These are phyloP conservation scores for Leptoteleia sp. DNA, from an alignment of 1,140 invertebrate genomes.

Conservation along the genomic window DNA sequence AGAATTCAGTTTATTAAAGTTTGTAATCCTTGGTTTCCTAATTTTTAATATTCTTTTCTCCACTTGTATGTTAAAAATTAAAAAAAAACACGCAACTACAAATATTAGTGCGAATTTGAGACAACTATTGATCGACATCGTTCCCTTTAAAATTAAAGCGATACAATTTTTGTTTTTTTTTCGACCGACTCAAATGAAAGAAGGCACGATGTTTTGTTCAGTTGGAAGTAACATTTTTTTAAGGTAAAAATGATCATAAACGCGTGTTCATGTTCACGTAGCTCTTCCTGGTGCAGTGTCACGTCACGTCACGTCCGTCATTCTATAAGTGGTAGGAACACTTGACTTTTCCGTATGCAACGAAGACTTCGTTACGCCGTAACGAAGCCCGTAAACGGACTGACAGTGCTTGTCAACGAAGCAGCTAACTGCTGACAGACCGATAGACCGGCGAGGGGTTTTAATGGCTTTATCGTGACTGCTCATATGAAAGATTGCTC, in stretches of 20 bases:
- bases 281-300: conserved; percentile 50
- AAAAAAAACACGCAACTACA: too few relatives aligned
- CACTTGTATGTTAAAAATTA: too few relatives aligned
- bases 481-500: conserved; percentile 39
- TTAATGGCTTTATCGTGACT: conserved; percentile 65
- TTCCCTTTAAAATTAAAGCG: too few relatives aligned
- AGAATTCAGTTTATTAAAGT: too few relatives aligned
- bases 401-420: conserved; percentile 63
- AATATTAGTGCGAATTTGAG: too few relatives aligned
- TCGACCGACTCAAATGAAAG: neutral
- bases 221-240: conserved; percentile 6
- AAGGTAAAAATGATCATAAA: conserved; percentile 35
- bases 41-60: too few relatives aligned
- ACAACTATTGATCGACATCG: too few relatives aligned
- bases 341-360: conserved; percentile 65
- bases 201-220: neutral
- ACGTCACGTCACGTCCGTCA: conserved; percentile 52
- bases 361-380: conserved; percentile 63
- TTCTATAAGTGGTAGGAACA: conserved; percentile 61
- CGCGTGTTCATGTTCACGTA: conserved; percentile 34
- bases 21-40: too few relatives aligned
- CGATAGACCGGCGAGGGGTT: conserved; percentile 43
- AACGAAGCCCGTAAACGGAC: conserved; percentile 66
- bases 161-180: too few relatives aligned
- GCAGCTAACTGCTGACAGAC: conserved; percentile 61